phyloP scores from a whole-genome alignment of 2,888 invertebrate genomes.

The Andrena camellia region DNA sequence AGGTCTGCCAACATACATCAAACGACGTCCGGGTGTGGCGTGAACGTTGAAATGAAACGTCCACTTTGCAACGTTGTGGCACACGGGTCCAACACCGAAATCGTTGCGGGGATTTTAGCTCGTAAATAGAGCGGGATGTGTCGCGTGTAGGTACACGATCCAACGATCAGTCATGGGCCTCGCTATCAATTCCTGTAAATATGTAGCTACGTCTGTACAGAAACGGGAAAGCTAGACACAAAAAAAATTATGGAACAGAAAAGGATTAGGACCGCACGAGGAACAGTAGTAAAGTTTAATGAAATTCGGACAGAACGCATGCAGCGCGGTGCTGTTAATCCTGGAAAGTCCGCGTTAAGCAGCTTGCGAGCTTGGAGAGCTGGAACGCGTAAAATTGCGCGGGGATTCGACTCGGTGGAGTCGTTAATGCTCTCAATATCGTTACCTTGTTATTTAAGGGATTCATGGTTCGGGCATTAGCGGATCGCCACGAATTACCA shows the following conservation, averaged over 20 bases:
- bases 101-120: slow-evolving; percentile 25
- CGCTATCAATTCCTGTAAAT: too few relatives aligned
- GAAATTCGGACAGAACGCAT: slow-evolving; percentile 14
- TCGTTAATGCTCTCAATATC: slow-evolving; percentile 56
- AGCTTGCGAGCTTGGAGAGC: slow-evolving; percentile 53
- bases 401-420: slow-evolving; percentile 42
- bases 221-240: too few relatives aligned
- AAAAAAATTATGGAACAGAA: too few relatives aligned
- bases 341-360: slow-evolving; percentile 57
- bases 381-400: slow-evolving; percentile 52
- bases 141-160: background rate
- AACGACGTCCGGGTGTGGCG: slow-evolving; percentile 41
- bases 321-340: slow-evolving; percentile 52
- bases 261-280: too few relatives aligned
- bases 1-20: slow-evolving; percentile 74
- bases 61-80: slow-evolving; percentile 36
- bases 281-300: too few relatives aligned
- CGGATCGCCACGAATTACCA: slow-evolving; percentile 17
- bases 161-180: too few relatives aligned
- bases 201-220: too few relatives aligned
- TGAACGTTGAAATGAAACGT: slow-evolving; percentile 60
- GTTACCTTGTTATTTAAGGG: slow-evolving; percentile 50
- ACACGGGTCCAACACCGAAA: background rate
- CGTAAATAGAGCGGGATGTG: background rate
- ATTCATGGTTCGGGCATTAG: slow-evolving; percentile 20